Percentiles rank a stretch among this genome's conserved stretches.
These are phyloP conservation scores for Thelaira solivaga DNA, from an alignment of 2,888 invertebrate genomes.

Conservation along the genomic window DNA sequence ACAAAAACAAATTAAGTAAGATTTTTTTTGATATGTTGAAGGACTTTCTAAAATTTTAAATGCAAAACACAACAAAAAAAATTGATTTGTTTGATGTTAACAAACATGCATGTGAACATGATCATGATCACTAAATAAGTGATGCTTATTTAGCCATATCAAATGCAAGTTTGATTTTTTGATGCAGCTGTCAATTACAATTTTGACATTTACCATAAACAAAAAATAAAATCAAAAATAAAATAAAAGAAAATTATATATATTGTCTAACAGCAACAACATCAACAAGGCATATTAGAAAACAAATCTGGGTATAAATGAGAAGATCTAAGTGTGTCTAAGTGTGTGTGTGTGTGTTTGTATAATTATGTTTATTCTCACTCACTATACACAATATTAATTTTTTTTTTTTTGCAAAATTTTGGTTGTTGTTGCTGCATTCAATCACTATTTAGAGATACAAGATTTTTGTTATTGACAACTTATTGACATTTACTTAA, in stretches of 20 bases:
- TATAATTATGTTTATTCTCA: slow-evolving; percentile 46
- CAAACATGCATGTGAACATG: background rate
- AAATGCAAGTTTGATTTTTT: slow-evolving; percentile 32
- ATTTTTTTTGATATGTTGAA: slow-evolving; percentile 19
- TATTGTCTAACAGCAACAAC: slow-evolving; percentile 26
- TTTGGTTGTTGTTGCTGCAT: too few relatives aligned
- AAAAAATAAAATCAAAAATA: slow-evolving; percentile 43
- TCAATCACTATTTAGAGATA: slow-evolving; percentile 40
- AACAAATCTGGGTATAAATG: too few relatives aligned
- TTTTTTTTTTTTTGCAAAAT: slow-evolving; percentile 24
- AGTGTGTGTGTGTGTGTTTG: background rate
- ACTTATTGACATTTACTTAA: slow-evolving; percentile 57
- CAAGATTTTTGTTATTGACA: slow-evolving; percentile 53
- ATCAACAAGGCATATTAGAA: too few relatives aligned
- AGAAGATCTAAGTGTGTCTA: background rate
- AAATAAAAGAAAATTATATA: slow-evolving; percentile 50
- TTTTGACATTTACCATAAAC: slow-evolving; percentile 54
- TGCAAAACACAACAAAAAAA: background rate
- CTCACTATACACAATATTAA: slow-evolving; percentile 38
- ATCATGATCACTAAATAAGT: background rate
- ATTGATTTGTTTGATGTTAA: background rate
- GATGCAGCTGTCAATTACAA: slow-evolving; percentile 54
- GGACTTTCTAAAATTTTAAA: slow-evolving; percentile 31
- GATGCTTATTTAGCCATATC: too few relatives aligned
- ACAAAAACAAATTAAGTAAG: too few relatives aligned